Evolutionary conservation across 2,113 vertebrate species (phyloP).

Genomic region (Seriola quinqueradiata): DNA sequence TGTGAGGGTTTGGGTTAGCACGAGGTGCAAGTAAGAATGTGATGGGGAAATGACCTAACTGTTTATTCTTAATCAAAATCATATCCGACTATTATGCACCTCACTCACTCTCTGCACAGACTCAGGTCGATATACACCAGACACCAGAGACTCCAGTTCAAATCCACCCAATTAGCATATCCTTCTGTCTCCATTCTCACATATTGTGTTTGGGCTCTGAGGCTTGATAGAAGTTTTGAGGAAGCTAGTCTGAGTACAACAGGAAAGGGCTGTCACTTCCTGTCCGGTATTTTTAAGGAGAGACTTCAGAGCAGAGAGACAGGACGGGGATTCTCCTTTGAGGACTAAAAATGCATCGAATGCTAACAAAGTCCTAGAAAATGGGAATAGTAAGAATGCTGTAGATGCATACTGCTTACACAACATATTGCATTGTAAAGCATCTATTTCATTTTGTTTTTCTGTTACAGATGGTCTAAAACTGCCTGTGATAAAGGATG

Average conservation of each 20-base stretch:
- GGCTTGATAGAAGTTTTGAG: conserved; percentile 13
- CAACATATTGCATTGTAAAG: neutral
- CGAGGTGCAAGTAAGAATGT: neutral
- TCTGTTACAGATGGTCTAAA: too few relatives aligned
- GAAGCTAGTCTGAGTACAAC: conserved; percentile 64
- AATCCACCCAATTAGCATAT: neutral
- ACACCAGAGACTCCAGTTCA: neutral
- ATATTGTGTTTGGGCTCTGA: conserved; percentile 8
- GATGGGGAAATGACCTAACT: conserved; percentile 4
- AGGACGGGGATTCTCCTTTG: conserved; percentile 53
- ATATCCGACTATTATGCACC: conserved; percentile 42
- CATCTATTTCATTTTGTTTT: neutral
- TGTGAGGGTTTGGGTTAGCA: neutral
- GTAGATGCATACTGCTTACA: neutral
- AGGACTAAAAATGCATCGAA: conserved; percentile 31
- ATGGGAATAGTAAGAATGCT: neutral
- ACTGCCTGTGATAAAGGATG: neutral
- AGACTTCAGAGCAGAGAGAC: conserved; percentile 33
- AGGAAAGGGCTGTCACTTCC: conserved; percentile 82
- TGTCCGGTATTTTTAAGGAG: conserved; percentile 47
- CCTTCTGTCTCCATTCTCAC: neutral
- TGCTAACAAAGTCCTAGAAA: neutral
- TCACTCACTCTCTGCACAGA: neutral
- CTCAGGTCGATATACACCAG: neutral
- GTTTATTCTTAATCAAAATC: conserved; percentile 31